These are phyloP conservation scores for Dichetophora obliterata DNA, from an alignment of 2,888 invertebrate genomes.

Conservation along the genomic window DNA sequence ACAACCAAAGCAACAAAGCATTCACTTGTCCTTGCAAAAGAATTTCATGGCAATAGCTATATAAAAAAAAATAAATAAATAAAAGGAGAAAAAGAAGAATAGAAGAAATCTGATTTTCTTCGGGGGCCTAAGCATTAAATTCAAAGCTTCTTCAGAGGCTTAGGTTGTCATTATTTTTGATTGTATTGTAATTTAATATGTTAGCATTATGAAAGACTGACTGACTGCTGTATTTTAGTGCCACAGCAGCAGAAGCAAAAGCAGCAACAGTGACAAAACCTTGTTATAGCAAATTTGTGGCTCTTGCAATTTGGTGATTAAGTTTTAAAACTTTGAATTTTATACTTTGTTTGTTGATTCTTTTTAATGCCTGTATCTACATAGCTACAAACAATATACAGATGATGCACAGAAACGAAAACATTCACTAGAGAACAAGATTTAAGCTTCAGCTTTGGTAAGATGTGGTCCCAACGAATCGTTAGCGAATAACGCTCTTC, in stretches of 20 bases:
- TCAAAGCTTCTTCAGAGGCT: background rate
- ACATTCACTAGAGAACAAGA: no score
- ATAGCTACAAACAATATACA: no score
- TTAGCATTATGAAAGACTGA: background rate
- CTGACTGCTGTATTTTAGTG: no score
- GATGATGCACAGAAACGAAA: no score
- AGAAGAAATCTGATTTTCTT: background rate
- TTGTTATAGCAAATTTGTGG: background rate
- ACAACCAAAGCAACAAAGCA: background rate
- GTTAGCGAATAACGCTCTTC: no score
- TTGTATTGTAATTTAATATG: conserved; percentile 10
- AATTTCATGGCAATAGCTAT: no score
- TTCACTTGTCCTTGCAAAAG: background rate
- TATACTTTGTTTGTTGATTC: no score
- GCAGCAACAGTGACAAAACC: background rate
- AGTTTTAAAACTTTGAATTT: no score
- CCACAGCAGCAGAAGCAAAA: background rate
- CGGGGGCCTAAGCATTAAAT: background rate
- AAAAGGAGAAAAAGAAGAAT: background rate
- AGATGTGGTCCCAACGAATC: no score
- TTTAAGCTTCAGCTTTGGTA: no score
- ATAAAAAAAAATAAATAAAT: background rate
- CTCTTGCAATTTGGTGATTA: background rate
- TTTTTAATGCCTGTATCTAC: no score
- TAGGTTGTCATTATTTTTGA: conserved; percentile 13